Base-by-base conservation (phyloP, 2,113 vertebrate genomes). In the Zingel zingel region DNA sequence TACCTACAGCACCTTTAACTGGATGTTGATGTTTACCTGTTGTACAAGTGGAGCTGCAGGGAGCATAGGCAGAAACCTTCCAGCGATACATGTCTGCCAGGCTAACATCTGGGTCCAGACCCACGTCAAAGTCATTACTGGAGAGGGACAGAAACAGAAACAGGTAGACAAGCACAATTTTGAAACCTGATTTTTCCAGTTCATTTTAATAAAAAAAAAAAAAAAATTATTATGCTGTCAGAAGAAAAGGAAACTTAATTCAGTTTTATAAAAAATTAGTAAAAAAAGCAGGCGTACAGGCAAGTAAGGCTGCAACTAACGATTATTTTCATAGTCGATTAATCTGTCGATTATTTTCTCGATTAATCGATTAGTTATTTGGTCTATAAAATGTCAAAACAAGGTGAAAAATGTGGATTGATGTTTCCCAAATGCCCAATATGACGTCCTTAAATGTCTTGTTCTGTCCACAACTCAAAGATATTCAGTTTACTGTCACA, bases 41-140 rank as follows among this genome's bases (percentile, higher is more conserved):
- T 9, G 96, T 96, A 89, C 97, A 98, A 0, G 97, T 97, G 43
- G 97, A 96, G 90, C 97, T 98, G 94, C 97, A 98, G 19, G 97
- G 97, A 54, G 97, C 96, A 25, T 97, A 97, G 59, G 96, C 97
- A 63, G 97, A 98, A 85, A 97, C 94, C 84, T 98, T 98, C 97
- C 97, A 98, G 68, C 96, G 95, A 84, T 98, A 98, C 96, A 96
- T 95, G 91, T 96, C 97, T 62, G 96, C 96, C 93, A 96, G 83
- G 82, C 97, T 97, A 83, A 97, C 93, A 74, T 97, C 96, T 0
- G 93, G 95, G 64, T 94, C 94, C 58, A 95, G 47, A 0, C 93
- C 95, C 83, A 96, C 92, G 45, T 97, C 95, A 62, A 97, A 97
- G 77, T 97, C 96, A 73, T 97, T 98, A 88, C 96, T 97, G 81